Conservation (phyloP, 2,888 invertebrate genomes). For the Sussaba pulchella region DNA sequence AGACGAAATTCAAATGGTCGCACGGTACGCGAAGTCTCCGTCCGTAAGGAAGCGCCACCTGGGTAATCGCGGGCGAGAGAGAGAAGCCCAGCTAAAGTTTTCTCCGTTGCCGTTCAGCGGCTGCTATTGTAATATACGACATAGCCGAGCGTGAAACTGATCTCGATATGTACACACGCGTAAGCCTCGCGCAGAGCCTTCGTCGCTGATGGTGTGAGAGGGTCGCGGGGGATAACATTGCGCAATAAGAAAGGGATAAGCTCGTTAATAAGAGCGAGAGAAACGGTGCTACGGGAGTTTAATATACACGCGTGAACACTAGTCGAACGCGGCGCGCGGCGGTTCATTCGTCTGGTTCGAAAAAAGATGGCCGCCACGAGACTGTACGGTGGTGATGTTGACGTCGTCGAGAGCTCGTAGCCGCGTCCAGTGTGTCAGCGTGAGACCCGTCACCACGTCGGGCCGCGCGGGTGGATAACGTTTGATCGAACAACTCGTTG, state of each 20-base stretch:
- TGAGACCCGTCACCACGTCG: constrained; percentile 74
- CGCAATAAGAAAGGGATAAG: constrained; percentile 11
- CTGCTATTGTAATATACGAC: constrained; percentile 24
- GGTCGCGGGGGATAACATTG: constrained; percentile 21
- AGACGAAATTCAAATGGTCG: constrained; percentile 25
- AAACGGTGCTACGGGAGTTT: constrained; percentile 19
- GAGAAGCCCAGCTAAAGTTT: constrained; percentile 18
- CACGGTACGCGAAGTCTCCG: background rate
- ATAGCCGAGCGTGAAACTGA: constrained; percentile 42
- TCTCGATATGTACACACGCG: constrained; percentile 46
- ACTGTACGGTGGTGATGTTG: constrained; percentile 83
- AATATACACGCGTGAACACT: constrained; percentile 53
- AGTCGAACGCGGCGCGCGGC: constrained; percentile 62
- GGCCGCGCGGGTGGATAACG: constrained; percentile 68
- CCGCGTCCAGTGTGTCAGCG: constrained; percentile 79
- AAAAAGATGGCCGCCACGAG: constrained; percentile 83
- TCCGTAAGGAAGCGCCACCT: constrained; percentile 34
- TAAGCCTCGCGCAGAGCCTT: constrained; percentile 33
- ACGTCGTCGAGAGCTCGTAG: constrained; percentile 78
- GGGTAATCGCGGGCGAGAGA: constrained; percentile 1
- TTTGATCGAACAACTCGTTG: too few relatives aligned
- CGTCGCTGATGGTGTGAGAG: constrained; percentile 43
- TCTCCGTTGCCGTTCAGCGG: constrained; percentile 38
- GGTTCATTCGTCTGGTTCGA: constrained; percentile 68
- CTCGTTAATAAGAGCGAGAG: background rate